Evolutionary conservation across 53 echinoderm and acorn worm species (phyloP), one percentile per base, ranked within the genome.

Genomic region (Actinopyga echinites): DNA sequence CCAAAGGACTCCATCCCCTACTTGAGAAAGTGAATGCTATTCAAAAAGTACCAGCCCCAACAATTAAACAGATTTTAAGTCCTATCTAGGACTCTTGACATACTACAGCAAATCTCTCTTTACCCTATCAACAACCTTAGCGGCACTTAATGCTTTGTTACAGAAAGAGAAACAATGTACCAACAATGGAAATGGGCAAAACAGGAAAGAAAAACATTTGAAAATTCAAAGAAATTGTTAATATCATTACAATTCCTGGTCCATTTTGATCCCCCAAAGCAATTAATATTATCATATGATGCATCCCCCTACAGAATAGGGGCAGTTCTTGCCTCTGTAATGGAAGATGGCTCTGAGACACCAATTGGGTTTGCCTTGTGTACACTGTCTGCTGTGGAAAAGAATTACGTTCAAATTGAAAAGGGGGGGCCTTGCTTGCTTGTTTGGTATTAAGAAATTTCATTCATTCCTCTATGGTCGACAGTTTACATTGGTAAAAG

Each of bases 271-370:
- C 85, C 79, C 28, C 56, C 33, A 31, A 62, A 75, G 38, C 79
- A 77, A 25, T 33, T 84, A 1, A 17, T 83, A 7, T 34, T 81
- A 69, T 79, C 80, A 11, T 89, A 81, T 62, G 85, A 89, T 53
- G 82, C 82, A 54, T 85, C 89, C 8, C 59, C 79, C 42, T 85
- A 89, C 28, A 78, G 84, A 22, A 89, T 88, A 20, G 84, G 84
- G 26, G 89, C 79, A 20, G 89, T 89, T 9, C 45, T 85, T 10
- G 74, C 88, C 8, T 81, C 79, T 57, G 2, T 54, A 22, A 58
- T 74, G 75, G 74, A 83, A 24, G 68, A 67, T 26, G 68, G 68
- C 20, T 67, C 68, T 10, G 68, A 67, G 32, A 8, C n/a, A 22
- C 64, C 64, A 30, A 64, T 64, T n/a, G 64, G 23, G 6, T 67